phyloP scores from a whole-genome alignment of 2,113 vertebrate species.

The Ameiurus melas region DNA sequence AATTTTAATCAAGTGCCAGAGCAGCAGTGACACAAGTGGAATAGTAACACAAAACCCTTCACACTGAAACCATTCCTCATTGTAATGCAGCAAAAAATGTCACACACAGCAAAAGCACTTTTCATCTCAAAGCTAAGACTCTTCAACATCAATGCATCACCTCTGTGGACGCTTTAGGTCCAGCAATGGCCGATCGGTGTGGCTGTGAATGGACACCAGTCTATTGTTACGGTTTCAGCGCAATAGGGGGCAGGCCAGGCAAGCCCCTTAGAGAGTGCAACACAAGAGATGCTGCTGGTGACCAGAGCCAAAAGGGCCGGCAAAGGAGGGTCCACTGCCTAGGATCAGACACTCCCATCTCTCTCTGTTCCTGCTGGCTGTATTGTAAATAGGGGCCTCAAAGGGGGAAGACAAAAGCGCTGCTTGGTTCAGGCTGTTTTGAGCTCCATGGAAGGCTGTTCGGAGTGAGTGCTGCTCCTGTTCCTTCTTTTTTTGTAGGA shows the following conservation, averaged over 20 bases:
- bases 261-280: constrained; percentile 52
- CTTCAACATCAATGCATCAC: constrained; percentile 56
- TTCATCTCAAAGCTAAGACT: constrained; percentile 50
- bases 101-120: constrained; percentile 37
- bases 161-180: constrained; percentile 40
- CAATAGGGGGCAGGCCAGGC: constrained; percentile 55
- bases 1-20: constrained; percentile 50
- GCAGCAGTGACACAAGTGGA: constrained; percentile 38
- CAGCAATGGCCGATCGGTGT: constrained; percentile 48
- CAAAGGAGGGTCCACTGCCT: constrained; percentile 49
- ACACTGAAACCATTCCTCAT: constrained; percentile 28
- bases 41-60: constrained; percentile 48
- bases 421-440: constrained; percentile 47
- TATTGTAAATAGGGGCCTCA: constrained; percentile 50
- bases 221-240: constrained; percentile 56
- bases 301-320: constrained; percentile 54
- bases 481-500: constrained; percentile 48
- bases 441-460: constrained; percentile 45
- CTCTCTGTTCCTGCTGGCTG: constrained; percentile 45
- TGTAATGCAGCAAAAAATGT: constrained; percentile 27
- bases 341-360: constrained; percentile 50
- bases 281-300: constrained; percentile 59
- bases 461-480: constrained; percentile 48
- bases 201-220: constrained; percentile 60
- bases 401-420: constrained; percentile 44